phyloP scores from a whole-genome alignment of 2,888 invertebrate species.

The Pterostichus niger region DNA sequence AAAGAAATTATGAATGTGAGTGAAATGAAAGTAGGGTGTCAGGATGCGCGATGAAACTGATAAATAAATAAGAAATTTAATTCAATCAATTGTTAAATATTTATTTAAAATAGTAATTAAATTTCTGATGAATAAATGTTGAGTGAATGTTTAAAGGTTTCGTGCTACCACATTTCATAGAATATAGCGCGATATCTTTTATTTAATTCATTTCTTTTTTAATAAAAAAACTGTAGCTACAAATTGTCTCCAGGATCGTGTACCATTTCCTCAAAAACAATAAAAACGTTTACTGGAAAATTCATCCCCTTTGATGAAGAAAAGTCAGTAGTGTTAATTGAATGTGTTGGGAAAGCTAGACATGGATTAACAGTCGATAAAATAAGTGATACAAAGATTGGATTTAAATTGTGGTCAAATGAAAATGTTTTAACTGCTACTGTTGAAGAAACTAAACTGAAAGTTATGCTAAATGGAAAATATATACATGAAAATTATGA shows the following conservation, averaged over 20 bases:
- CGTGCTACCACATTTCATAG: too few relatives aligned
- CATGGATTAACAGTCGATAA: background rate
- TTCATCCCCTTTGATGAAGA: background rate
- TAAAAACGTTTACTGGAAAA: background rate
- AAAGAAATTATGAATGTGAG: too few relatives aligned
- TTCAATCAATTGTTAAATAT: too few relatives aligned
- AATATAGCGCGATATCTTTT: too few relatives aligned
- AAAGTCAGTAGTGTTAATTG: background rate
- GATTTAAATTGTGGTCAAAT: conserved; percentile 6
- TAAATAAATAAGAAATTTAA: too few relatives aligned
- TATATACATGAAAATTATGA: background rate
- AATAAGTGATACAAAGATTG: background rate
- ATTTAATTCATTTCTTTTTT: background rate
- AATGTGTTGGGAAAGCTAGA: background rate
- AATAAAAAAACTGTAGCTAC: background rate
- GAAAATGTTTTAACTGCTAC: background rate
- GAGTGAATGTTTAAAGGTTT: too few relatives aligned
- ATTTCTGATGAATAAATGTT: too few relatives aligned
- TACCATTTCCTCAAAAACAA: background rate
- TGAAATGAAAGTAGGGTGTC: too few relatives aligned
- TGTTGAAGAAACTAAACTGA: background rate
- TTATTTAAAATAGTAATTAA: too few relatives aligned
- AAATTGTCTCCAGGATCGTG: background rate
- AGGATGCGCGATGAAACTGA: too few relatives aligned
- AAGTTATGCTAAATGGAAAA: background rate